These are phyloP conservation scores for Varanus salvator DNA, from an alignment of 2,113 vertebrate species.

Conservation along the genomic window DNA sequence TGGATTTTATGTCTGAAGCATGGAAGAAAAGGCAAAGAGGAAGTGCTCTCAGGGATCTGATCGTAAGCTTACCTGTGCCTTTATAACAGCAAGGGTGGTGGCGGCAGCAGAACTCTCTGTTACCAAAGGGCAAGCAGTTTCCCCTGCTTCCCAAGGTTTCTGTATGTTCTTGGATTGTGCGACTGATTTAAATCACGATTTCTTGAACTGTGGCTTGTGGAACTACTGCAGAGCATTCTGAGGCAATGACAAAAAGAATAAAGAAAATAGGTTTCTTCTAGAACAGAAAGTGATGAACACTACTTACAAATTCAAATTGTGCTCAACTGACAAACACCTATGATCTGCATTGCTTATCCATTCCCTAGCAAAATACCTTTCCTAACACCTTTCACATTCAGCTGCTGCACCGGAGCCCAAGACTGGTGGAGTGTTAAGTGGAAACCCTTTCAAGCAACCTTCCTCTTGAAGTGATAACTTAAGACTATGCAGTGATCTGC, in stretches of 20 bases:
- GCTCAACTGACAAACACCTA: background rate
- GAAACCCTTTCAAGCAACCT: background rate
- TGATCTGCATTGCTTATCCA: background rate
- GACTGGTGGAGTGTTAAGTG: background rate
- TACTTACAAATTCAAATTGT: background rate
- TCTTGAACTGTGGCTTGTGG: background rate
- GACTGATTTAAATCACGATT: background rate
- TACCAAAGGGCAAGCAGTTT: background rate
- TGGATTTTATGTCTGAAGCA: background rate
- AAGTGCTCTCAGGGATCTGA: too few relatives aligned
- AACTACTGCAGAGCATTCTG: background rate
- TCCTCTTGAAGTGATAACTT: background rate
- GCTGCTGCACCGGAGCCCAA: background rate
- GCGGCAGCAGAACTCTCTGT: background rate
- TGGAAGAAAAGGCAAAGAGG: background rate
- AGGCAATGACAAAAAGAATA: background rate
- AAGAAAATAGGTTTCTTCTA: background rate
- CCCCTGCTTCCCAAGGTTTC: background rate
- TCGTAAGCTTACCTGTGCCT: too few relatives aligned
- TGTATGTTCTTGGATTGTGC: background rate
- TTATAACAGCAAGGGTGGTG: background rate
- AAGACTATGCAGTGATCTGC: background rate
- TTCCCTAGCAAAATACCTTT: background rate
- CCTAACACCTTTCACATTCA: background rate
- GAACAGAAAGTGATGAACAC: background rate